Evolutionary conservation across 2,113 vertebrate genomes (phyloP), one percentile per base, ranked within the genome.

Genomic region (Nannospalax galili): DNA sequence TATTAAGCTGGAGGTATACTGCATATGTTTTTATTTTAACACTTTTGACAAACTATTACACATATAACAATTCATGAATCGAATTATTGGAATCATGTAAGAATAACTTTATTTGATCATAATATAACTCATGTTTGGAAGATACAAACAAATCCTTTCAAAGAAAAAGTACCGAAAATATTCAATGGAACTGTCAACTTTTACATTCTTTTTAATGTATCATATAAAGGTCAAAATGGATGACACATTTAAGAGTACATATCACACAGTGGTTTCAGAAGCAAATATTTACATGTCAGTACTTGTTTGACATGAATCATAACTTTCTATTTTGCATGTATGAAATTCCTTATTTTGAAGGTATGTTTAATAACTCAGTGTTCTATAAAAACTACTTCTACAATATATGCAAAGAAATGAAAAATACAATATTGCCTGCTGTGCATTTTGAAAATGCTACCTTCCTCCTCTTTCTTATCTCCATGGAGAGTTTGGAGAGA

Each of bases 1-100:
- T 88, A 81, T 42, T 28, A 96, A 84, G 22, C 3, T 28, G 48
- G 58, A 1, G 84, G 28, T 77, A 88, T 37, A 3, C 6, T 84
- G 20, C 60, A 22, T 26, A 42, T n/a, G n/a, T 70, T 84, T 95
- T 95, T 35, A 75, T 85, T 88, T 77, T 77, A 78, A 67, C 8
- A 60, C 5, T 48, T 35, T 37, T 86, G 84, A 74, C 64, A 82
- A 78, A 69, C 22, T 67, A 62, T 35, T 48, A 72, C 4, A 64
- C 5, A 72, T 64, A 89, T 0, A 74, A 15, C 32, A 62, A 9
- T 73, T 88, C 11, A 20, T 52, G 1, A 88, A 4, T 85, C n/a
- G 35, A 79, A 45, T 58, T 90, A 86, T 42, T 82, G 2, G 3
- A 87, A 80, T 72, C 65, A 79, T 87, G 7, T 48, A 86, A 91